A percentile compares a stretch with the other conserved stretches of the same genome.
phyloP scores from a whole-genome alignment of 1,140 invertebrate species.

The Bilobella aurantiaca region DNA sequence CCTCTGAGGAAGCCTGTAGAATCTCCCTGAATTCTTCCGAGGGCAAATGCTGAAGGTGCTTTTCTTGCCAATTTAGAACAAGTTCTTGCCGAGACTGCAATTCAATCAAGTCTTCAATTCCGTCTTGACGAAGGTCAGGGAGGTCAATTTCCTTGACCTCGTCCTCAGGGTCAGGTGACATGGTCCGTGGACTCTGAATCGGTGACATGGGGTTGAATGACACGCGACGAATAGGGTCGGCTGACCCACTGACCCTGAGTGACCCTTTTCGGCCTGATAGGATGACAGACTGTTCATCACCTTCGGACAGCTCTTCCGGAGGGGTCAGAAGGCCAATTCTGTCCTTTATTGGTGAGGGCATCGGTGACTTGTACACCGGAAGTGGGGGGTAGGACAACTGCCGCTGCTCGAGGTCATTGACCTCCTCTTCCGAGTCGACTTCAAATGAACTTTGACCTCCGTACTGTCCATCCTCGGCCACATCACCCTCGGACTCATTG shows the following conservation, averaged over 20 bases:
- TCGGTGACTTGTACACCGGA: constrained; percentile 16
- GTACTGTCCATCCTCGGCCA: not conserved
- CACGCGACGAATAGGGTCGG: not conserved
- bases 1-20: not conserved
- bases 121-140: not conserved
- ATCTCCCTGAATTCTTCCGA: not conserved
- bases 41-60: not conserved
- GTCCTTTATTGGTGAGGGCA: constrained; percentile 1
- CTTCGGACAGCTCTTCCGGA: constrained; percentile 18
- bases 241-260: too few relatives aligned
- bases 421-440: not conserved
- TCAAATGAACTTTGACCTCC: not conserved
- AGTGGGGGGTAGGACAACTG: constrained; percentile 19
- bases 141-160: not conserved
- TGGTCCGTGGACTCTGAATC: not conserved
- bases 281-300: not conserved
- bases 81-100: not conserved
- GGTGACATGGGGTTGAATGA: not conserved
- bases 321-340: constrained; percentile 16
- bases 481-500: not conserved
- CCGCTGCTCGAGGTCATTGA: not conserved
- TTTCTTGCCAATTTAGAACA: not conserved
- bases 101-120: not conserved
- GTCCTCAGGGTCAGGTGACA: not conserved
- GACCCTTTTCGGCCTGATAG: not conserved